Percentiles rank a stretch among this genome's conserved stretches.
These are phyloP conservation scores for Coleophora flavipennella DNA, from an alignment of 2,888 invertebrate species.

Conservation along the genomic window DNA sequence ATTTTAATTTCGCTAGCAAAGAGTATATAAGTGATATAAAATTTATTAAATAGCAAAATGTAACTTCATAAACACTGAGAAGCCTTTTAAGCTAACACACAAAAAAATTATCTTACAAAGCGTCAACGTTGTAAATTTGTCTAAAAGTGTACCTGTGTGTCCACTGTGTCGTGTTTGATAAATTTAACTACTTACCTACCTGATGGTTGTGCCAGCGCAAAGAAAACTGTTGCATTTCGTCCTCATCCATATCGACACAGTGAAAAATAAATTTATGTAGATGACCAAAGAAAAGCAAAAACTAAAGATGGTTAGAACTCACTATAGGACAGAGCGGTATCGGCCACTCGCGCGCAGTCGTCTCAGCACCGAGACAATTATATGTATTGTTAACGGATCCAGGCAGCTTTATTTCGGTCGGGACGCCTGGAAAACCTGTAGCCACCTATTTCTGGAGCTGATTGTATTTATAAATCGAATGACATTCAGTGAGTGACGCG, in stretches of 20 bases:
- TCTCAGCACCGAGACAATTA: constrained; percentile 56
- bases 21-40: no score
- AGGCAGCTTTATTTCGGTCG: constrained; percentile 73
- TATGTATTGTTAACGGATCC: constrained; percentile 67
- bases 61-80: no score
- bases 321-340: constrained; percentile 27
- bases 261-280: constrained; percentile 24
- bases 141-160: constrained; percentile 27
- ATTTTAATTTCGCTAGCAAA: no score
- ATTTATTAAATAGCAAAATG: no score
- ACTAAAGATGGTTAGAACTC: constrained; percentile 40
- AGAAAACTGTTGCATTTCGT: constrained; percentile 83
- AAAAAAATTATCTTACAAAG: no score
- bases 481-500: constrained; percentile 70
- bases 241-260: constrained; percentile 65
- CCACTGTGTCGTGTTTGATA: constrained; percentile 39
- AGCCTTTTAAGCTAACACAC: no score
- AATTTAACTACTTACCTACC: constrained; percentile 71
- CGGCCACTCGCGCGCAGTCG: constrained; percentile 33
- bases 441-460: constrained; percentile 75
- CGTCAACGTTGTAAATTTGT: no score
- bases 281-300: constrained; percentile 28
- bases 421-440: constrained; percentile 73
- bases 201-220: constrained; percentile 89
- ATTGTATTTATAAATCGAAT: constrained; percentile 73